Conservation (phyloP, 2,797 vertebrate species). For the Thaleichthys pacificus region DNA sequence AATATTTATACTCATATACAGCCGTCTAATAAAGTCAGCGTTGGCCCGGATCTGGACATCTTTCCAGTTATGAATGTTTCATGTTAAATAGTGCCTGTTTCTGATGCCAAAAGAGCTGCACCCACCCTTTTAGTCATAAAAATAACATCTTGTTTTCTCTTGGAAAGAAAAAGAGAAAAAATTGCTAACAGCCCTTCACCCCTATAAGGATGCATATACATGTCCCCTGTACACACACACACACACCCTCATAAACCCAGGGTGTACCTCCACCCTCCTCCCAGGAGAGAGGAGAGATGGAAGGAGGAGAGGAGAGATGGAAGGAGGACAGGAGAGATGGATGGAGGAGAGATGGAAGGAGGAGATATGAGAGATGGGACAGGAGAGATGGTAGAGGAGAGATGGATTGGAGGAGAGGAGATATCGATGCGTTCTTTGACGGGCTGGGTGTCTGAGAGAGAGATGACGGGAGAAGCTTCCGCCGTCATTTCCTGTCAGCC, state of each 20-base stretch:
- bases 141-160: slow-evolving; percentile 57
- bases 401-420: too few relatives aligned
- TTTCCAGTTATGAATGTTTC: slow-evolving; percentile 52
- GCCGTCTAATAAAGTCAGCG: slow-evolving; percentile 58
- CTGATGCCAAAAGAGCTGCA: slow-evolving; percentile 47
- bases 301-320: too few relatives aligned
- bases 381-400: too few relatives aligned
- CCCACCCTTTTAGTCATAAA: slow-evolving; percentile 51
- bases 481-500: background rate
- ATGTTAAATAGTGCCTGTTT: slow-evolving; percentile 36
- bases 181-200: background rate
- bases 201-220: slow-evolving; percentile 19
- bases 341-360: too few relatives aligned
- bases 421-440: too few relatives aligned
- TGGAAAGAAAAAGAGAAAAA: slow-evolving; percentile 20
- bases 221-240: slow-evolving; percentile 23
- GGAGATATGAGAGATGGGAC: too few relatives aligned
- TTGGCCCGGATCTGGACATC: slow-evolving; percentile 40
- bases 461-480: slow-evolving; percentile 3
- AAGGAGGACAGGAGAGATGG: too few relatives aligned
- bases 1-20: slow-evolving; percentile 68
- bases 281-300: too few relatives aligned
- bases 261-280: background rate
- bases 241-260: slow-evolving; percentile 7
- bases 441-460: background rate